A percentile compares a stretch with the other conserved stretches of the same genome.
phyloP scores from a whole-genome alignment of 2,113 vertebrate genomes.

The Macrotus californicus region DNA sequence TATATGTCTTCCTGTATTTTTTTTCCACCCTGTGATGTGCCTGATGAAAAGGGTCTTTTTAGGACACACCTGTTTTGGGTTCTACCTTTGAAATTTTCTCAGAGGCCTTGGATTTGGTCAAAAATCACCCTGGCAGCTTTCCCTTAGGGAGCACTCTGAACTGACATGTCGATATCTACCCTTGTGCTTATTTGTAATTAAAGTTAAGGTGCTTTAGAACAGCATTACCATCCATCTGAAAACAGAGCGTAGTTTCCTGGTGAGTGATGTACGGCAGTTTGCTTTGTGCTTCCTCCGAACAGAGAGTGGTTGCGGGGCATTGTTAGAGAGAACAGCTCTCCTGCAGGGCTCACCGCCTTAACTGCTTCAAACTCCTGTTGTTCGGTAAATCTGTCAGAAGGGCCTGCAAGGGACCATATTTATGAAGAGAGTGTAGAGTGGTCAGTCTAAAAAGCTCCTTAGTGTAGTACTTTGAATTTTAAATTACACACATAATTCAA shows the following conservation, averaged over 20 bases:
- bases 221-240: slow-evolving; percentile 49
- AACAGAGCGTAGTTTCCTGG: slow-evolving; percentile 12
- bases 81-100: not conserved
- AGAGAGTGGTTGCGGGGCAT: not conserved
- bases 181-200: slow-evolving; percentile 63
- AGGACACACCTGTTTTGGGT: not conserved
- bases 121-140: not conserved
- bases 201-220: slow-evolving; percentile 32
- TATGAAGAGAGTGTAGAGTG: slow-evolving; percentile 83
- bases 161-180: not conserved
- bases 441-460: slow-evolving; percentile 87
- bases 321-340: not conserved
- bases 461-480: slow-evolving; percentile 95
- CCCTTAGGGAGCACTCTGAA: not conserved
- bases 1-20: not conserved
- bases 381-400: slow-evolving; percentile 70
- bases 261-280: not conserved
- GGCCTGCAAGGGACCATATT: slow-evolving; percentile 78
- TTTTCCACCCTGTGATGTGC: not conserved
- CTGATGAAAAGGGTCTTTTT: not conserved
- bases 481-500: slow-evolving; percentile 95
- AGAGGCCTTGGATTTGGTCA: not conserved
- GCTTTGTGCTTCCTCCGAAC: slow-evolving; percentile 55
- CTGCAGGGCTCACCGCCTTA: slow-evolving; percentile 42
- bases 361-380: slow-evolving; percentile 64